Evolutionary conservation across 1,140 invertebrate species (phyloP).

Genomic region (Limonius californicus): DNA sequence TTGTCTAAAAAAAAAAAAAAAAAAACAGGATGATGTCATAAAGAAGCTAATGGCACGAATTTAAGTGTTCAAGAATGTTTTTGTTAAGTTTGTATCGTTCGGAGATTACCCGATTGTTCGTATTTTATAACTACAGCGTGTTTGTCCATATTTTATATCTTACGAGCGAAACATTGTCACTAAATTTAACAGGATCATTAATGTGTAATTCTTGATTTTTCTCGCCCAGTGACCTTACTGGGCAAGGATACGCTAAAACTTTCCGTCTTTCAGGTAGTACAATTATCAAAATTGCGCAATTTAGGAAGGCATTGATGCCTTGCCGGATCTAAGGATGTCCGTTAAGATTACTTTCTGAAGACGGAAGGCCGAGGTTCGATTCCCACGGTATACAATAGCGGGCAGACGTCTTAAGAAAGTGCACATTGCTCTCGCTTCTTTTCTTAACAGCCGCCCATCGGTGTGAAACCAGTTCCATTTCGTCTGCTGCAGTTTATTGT

Average conservation of each 20-base stretch:
- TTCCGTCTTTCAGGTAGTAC: background rate
- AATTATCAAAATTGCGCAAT: background rate
- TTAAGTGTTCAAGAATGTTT: no score
- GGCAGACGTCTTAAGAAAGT: slow-evolving; percentile 1
- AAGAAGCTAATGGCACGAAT: no score
- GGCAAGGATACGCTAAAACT: no score
- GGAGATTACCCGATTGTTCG: no score
- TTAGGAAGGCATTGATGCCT: background rate
- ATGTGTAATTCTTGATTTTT: no score
- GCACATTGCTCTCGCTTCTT: background rate
- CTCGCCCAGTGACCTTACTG: no score
- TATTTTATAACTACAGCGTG: no score
- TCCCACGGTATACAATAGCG: background rate
- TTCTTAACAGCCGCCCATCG: background rate
- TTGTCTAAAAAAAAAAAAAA: no score
- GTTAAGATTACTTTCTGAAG: background rate
- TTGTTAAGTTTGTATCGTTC: no score
- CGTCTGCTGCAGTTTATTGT: background rate
- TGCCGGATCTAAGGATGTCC: background rate
- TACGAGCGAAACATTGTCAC: background rate
- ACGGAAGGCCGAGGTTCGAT: background rate
- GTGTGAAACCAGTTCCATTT: slow-evolving; percentile 1
- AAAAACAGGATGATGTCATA: no score
- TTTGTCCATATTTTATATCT: background rate
- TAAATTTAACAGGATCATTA: no score